Conservation (phyloP, 2,797 vertebrate genomes). For the Champsocephalus esox region DNA sequence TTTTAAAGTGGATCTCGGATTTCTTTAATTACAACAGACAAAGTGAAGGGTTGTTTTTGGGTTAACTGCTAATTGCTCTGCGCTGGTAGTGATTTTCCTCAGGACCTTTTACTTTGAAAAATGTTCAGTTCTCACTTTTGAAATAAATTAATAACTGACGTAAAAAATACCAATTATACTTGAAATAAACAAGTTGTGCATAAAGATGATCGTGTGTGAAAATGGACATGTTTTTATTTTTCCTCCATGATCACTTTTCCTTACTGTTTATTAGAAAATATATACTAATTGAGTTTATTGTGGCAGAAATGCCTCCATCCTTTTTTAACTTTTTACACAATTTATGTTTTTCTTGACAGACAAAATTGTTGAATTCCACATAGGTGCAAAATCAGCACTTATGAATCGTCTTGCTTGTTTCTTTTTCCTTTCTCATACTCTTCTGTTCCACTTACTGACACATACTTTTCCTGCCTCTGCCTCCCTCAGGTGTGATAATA, state of each 20-base stretch:
- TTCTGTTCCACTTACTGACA: neutral
- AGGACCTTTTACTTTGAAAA: neutral
- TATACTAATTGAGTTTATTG: no score
- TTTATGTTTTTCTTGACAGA: no score
- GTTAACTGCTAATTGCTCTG: neutral
- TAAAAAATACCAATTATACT: neutral
- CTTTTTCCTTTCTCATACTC: neutral
- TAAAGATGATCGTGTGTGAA: no score
- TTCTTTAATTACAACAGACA: neutral
- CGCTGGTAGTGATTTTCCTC: neutral
- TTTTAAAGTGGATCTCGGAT: neutral
- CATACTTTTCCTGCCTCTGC: neutral
- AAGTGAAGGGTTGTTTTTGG: neutral
- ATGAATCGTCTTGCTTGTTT: no score
- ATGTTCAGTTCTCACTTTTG: neutral
- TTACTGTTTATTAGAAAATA: neutral
- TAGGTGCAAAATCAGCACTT: no score
- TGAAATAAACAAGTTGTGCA: neutral
- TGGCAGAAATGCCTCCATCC: no score
- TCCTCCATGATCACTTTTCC: neutral
- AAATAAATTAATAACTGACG: no score
- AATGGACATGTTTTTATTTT: neutral
- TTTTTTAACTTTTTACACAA: no score
- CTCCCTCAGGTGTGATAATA: neutral
- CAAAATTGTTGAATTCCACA: no score